phyloP scores from a whole-genome alignment of 2,797 vertebrate species.

The Pseudochromis fuscus region DNA sequence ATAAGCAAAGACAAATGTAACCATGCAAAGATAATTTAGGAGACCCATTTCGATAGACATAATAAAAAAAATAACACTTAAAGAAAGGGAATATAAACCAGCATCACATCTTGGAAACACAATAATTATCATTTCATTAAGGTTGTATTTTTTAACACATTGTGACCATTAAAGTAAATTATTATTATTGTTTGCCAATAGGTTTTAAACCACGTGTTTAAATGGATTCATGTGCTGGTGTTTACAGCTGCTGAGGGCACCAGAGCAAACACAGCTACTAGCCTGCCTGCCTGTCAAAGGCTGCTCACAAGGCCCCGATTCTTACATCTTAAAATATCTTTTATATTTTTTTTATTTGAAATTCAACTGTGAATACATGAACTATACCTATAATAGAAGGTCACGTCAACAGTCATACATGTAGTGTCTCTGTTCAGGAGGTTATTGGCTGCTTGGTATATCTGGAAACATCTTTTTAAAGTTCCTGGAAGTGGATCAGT shows the following conservation, averaged over 20 bases:
- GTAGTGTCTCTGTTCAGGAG: background rate
- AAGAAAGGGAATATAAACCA: slow-evolving; percentile 1
- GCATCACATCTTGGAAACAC: background rate
- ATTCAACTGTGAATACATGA: background rate
- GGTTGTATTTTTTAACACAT: background rate
- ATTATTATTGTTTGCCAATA: slow-evolving; percentile 20
- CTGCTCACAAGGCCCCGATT: slow-evolving; percentile 55
- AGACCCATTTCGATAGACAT: background rate
- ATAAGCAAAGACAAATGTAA: background rate
- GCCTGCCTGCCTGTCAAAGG: slow-evolving; percentile 35
- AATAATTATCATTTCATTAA: slow-evolving; percentile 9
- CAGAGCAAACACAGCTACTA: slow-evolving; percentile 47
- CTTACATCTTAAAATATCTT: slow-evolving; percentile 4
- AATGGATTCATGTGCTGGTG: slow-evolving; percentile 39
- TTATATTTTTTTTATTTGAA: background rate
- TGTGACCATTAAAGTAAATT: slow-evolving; percentile 20
- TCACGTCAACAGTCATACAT: background rate
- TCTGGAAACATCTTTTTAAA: slow-evolving; percentile 18
- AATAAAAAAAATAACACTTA: background rate
- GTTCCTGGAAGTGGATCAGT: slow-evolving; percentile 5
- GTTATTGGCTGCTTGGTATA: background rate
- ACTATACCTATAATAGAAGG: background rate
- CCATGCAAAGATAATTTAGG: slow-evolving; percentile 11
- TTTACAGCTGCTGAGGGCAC: slow-evolving; percentile 50
- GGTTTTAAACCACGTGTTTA: slow-evolving; percentile 40